These are phyloP conservation scores for Neoaliturus tenellus DNA, from an alignment of 2,888 invertebrate genomes.

Conservation along the genomic window DNA sequence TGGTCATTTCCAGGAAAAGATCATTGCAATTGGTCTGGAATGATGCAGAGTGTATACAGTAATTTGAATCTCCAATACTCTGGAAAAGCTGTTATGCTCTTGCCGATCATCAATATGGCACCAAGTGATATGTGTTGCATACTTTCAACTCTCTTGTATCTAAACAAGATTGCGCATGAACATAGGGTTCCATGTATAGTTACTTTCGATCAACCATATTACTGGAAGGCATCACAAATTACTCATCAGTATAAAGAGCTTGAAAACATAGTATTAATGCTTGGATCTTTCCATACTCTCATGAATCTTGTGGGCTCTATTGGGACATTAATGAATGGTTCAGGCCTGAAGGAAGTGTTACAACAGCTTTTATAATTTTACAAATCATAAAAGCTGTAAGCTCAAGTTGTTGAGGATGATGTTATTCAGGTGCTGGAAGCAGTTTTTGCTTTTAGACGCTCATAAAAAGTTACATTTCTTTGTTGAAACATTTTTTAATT, in stretches of 20 bases:
- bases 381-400: too few relatives aligned
- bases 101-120: not conserved
- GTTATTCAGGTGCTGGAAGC: too few relatives aligned
- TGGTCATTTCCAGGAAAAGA: conserved; percentile 9
- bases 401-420: too few relatives aligned
- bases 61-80: not conserved
- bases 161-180: not conserved
- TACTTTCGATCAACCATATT: not conserved
- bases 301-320: too few relatives aligned
- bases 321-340: too few relatives aligned
- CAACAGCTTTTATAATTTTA: too few relatives aligned
- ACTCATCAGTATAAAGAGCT: not conserved
- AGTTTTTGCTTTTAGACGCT: too few relatives aligned
- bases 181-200: not conserved
- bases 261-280: too few relatives aligned
- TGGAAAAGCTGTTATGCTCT: not conserved
- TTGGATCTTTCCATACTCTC: too few relatives aligned
- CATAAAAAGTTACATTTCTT: too few relatives aligned
- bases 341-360: too few relatives aligned
- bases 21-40: not conserved
- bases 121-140: not conserved
- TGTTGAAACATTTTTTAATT: too few relatives aligned
- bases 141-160: not conserved
- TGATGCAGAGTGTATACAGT: not conserved
- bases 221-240: not conserved